Evolutionary conservation across 2,888 invertebrate genomes (phyloP), one percentile per base, ranked within the genome.

Genomic region (Rugalucina vietnamica): DNA sequence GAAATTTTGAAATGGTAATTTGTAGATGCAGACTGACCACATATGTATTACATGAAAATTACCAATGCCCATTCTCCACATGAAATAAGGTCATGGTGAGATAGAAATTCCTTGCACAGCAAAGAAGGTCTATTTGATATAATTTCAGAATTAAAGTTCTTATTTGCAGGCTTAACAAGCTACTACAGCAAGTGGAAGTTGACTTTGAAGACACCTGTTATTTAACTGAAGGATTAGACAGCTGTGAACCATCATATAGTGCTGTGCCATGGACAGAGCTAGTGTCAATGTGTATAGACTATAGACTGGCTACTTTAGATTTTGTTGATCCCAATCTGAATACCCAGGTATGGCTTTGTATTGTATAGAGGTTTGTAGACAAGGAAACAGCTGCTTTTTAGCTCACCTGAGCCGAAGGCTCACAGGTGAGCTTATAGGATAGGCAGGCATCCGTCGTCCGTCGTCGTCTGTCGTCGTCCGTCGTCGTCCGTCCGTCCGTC

Each of bases 211-310:
- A 91, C 70, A 85, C 90, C 10, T 93, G 93, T 86, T 90, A 87
- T 80, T 88, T 92, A 77, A 76, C 86, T 39, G 86, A 88, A 37
- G 89, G 89, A 8, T 90, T 90, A 60, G 88, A 85, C 8, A 78
- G 81, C 29, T 93, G 92, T 90, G 82, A 90, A 32, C 93, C 93
- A 0, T 88, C 90, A 3, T 91, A 91, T 72, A 86, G 88, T 76
- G 93, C 91, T 80, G 88, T 93, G 57, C 92, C 93, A 4, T 94
- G 93, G 93, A 90, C 91, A 18, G 93, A 92, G 50, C 69, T 94
- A 29, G 87, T 94, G 10, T 84, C 91, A 60, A 89, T 92, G 49
- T 93, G 92, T 87, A 89, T 93, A 70, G 90, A 92, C 80, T 92
- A 91, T 80, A 90, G 85, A 50, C 60, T 93, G 21, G 76, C 88